Conservation (phyloP, 1,140 invertebrate species). For the Muscidifurax raptorellus region DNA sequence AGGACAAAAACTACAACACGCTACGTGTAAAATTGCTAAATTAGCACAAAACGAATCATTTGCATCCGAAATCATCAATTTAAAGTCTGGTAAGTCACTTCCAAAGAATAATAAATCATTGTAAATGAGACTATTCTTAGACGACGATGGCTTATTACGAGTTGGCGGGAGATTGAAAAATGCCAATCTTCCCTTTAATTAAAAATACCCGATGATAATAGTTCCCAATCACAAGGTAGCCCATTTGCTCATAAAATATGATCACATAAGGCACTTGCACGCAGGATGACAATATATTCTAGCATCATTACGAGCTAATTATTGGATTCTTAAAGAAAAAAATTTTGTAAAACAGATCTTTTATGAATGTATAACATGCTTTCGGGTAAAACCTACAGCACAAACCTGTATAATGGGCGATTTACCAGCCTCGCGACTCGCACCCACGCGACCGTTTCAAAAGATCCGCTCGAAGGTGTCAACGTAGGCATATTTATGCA, state of each 20-base stretch:
- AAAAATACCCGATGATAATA: not conserved
- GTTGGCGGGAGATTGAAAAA: not conserved
- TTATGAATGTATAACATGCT: not conserved
- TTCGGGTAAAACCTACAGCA: not conserved
- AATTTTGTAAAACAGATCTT: not conserved
- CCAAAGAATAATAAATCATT: not conserved
- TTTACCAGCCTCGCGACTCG: not conserved
- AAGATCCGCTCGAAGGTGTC: not conserved
- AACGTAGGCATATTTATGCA: not conserved
- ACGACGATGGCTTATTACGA: slow-evolving; percentile 42
- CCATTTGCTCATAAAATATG: not conserved
- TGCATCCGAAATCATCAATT: not conserved
- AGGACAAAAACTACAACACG: no score
- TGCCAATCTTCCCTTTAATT: not conserved
- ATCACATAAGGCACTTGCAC: not conserved
- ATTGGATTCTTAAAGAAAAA: not conserved
- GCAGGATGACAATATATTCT: not conserved
- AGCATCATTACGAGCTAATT: no score
- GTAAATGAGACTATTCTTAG: slow-evolving; percentile 54
- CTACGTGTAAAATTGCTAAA: no score
- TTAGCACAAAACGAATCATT: no score
- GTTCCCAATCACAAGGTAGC: not conserved
- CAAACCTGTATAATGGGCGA: not conserved
- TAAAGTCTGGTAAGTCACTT: not conserved
- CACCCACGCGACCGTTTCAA: not conserved